These are phyloP conservation scores for Oscheius onirici DNA, from an alignment of 2,888 invertebrate species.

Conservation along the genomic window DNA sequence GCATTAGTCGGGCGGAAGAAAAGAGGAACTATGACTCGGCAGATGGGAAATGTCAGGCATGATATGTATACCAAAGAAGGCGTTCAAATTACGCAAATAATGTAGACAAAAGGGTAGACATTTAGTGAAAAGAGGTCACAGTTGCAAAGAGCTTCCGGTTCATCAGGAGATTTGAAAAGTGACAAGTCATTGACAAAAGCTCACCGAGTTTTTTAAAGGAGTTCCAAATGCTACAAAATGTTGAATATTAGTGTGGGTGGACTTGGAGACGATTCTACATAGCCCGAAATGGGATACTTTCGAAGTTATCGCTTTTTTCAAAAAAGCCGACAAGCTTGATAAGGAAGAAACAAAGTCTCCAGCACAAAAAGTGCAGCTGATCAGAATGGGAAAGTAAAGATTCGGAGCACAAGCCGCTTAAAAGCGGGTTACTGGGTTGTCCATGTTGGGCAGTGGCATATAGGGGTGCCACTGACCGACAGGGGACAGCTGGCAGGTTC, in stretches of 20 bases:
- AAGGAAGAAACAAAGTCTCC: slow-evolving; percentile 14
- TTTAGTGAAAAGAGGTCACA: neutral
- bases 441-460: slow-evolving; percentile 23
- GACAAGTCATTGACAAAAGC: neutral
- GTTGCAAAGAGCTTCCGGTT: slow-evolving; percentile 8
- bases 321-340: slow-evolving; percentile 3
- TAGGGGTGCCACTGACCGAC: slow-evolving; percentile 22
- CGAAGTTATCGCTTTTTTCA: slow-evolving; percentile 14
- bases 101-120: slow-evolving; percentile 1
- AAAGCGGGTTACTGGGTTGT: slow-evolving; percentile 15
- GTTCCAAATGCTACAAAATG: too few species aligned
- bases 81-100: slow-evolving; percentile 15
- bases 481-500: slow-evolving; percentile 27
- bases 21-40: slow-evolving; percentile 18
- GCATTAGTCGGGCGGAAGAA: slow-evolving; percentile 19
- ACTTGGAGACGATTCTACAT: too few species aligned
- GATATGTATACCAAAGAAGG: slow-evolving; percentile 1
- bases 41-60: slow-evolving; percentile 25
- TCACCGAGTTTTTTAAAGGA: too few species aligned
- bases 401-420: neutral
- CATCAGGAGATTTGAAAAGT: neutral
- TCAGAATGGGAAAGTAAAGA: neutral
- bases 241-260: too few species aligned
- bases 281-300: slow-evolving; percentile 12
- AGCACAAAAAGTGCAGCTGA: too few species aligned